Evolutionary conservation across 2,888 invertebrate species (phyloP), one percentile per base, ranked within the genome.

Genomic region (Chalcis sispes): DNA sequence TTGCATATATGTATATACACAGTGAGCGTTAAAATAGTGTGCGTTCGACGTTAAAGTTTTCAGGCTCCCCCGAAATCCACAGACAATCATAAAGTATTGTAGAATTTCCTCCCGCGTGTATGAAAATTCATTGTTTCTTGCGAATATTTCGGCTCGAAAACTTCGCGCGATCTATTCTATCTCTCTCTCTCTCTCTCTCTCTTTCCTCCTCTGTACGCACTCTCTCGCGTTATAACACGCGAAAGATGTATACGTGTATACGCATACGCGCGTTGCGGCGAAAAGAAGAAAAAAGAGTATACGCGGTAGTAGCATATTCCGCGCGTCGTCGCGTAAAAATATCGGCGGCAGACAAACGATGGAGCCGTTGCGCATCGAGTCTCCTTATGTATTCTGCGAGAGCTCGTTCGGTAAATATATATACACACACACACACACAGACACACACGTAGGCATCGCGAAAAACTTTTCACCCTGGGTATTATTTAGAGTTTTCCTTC

Each of bases 61-160:
- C 67, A 67, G n/a, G 42, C 42, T 48, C 18, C 46, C 50, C 50
- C 5, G 27, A 15, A n/a, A 18, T 15, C 2, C 27, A n/a, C 29
- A 42, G 54, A 42, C 59, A 46, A 66, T 66, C 61, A 36, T 61
- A 59, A 66, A 71, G 32, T n/a, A n/a, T n/a, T n/a, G n/a, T 20
- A 61, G 66, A 59, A 32, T 48, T 54, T 50, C 32, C 27, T 20
- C 23, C 70, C 2, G 25, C 36, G 8, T n/a, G 40, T 66, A 75
- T 71, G 75, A 75, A 75, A 75, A 75, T 75, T 71, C 75, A 75
- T 71, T 59, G 75, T 54, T 15, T 27, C 52, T 15, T 15, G 50
- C n/a, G 50, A 66, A 71, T 71, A 66, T 74, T 74, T 50, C 46
- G 42, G 32, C 40, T n/a, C n/a, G n/a, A n/a, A n/a, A n/a, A n/a